Evolutionary conservation across 2,888 invertebrate species (phyloP).

Genomic region (Drosophila cyrtoloma): DNA sequence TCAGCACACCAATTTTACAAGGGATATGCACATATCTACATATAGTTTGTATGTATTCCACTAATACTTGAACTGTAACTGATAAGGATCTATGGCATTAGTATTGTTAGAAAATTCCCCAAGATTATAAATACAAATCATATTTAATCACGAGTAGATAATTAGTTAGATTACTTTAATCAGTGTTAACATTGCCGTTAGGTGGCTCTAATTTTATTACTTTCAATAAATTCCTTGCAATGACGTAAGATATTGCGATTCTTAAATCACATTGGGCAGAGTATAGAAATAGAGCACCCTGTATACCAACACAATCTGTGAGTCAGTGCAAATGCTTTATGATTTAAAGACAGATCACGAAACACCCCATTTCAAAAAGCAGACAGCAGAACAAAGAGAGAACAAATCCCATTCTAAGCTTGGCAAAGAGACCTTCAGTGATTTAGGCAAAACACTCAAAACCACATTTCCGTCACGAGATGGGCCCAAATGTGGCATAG

Average conservation of each 20-base stretch:
- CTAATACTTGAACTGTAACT: not conserved
- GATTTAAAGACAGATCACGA: conserved; percentile 14
- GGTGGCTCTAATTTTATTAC: not conserved
- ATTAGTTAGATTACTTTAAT: conserved; percentile 48
- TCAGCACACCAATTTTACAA: conserved; percentile 13
- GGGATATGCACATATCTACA: not conserved
- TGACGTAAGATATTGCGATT: not conserved
- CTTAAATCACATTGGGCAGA: not conserved
- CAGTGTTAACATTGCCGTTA: conserved; percentile 26
- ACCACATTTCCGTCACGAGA: conserved; percentile 23
- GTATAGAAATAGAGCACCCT: conserved; percentile 7
- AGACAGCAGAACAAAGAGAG: not conserved
- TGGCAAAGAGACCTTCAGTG: conserved; percentile 19
- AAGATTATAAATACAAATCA: conserved; percentile 31
- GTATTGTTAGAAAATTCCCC: conserved; percentile 22
- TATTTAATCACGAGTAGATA: conserved; percentile 34
- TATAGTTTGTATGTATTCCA: not conserved
- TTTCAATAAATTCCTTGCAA: conserved; percentile 19
- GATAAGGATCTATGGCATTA: conserved; percentile 27
- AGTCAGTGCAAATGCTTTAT: conserved; percentile 4
- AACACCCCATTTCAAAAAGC: not conserved
- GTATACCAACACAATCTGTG: not conserved
- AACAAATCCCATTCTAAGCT: not conserved
- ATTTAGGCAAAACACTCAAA: conserved; percentile 10
- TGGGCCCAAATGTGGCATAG: conserved; percentile 1